Percentiles rank a stretch among this genome's conserved stretches.
phyloP scores from a whole-genome alignment of 1,140 invertebrate genomes.

The Drosophila nannoptera region DNA sequence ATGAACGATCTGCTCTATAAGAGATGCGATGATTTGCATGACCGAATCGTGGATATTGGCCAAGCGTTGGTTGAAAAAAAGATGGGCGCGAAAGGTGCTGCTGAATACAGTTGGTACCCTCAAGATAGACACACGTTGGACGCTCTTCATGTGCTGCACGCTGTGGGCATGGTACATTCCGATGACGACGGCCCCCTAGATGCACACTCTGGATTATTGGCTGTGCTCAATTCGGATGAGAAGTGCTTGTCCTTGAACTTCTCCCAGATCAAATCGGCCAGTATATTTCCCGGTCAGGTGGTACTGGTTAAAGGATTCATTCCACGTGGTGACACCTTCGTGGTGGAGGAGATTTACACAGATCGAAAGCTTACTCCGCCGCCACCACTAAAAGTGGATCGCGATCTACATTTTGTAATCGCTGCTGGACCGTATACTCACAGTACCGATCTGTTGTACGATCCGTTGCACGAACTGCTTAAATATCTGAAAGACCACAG shows the following conservation, averaged over 20 bases:
- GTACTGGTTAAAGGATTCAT: conserved; percentile 87
- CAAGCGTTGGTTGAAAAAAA: conserved; percentile 55
- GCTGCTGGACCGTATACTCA: conserved; percentile 91
- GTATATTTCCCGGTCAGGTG: conserved; percentile 92
- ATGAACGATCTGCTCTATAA: conserved; percentile 63
- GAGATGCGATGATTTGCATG: conserved; percentile 50
- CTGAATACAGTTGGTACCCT: conserved; percentile 64
- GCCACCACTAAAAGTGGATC: conserved; percentile 73
- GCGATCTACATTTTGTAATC: conserved; percentile 85
- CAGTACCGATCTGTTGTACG: conserved; percentile 86
- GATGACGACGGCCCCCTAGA: conserved; percentile 86
- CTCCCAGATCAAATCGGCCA: conserved; percentile 84
- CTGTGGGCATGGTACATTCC: conserved; percentile 86
- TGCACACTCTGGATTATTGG: conserved; percentile 84
- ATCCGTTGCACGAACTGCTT: conserved; percentile 89
- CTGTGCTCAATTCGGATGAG: conserved; percentile 82
- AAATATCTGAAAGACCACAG: conserved; percentile 84
- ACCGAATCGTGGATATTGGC: conserved; percentile 51
- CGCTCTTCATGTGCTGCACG: conserved; percentile 51
- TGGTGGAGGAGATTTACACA: conserved; percentile 84
- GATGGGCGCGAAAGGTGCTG: conserved; percentile 42
- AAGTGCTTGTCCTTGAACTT: conserved; percentile 82
- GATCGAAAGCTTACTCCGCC: conserved; percentile 75
- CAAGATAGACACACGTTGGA: conserved; percentile 56
- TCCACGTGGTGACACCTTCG: conserved; percentile 84